phyloP scores from a whole-genome alignment of 2,113 vertebrate species.

The Microtus pennsylvanicus region DNA sequence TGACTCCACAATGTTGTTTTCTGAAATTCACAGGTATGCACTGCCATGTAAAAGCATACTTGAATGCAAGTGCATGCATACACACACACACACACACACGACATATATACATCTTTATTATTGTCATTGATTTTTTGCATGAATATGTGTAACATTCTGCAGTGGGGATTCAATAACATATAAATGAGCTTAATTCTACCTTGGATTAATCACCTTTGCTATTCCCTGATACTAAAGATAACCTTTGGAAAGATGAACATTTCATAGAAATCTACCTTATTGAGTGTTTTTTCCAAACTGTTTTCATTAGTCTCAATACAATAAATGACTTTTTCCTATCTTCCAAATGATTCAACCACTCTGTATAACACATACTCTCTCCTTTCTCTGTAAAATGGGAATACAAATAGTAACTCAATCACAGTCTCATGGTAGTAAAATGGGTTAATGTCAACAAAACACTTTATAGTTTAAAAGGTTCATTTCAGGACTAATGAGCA shows the following conservation, averaged over 20 bases:
- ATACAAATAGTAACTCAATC: slow-evolving; percentile 59
- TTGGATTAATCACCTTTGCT: not conserved
- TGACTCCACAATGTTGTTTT: not conserved
- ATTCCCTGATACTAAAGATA: not conserved
- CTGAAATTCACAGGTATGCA: not conserved
- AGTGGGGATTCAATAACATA: not conserved
- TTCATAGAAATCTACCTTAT: not conserved
- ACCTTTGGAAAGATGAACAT: not conserved
- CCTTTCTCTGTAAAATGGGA: slow-evolving; percentile 32
- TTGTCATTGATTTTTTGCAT: not conserved
- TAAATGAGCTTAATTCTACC: not conserved
- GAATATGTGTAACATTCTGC: not conserved
- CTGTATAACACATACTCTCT: not conserved
- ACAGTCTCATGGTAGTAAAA: slow-evolving; percentile 14
- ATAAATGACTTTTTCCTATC: slow-evolving; percentile 4
- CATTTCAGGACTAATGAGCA: slow-evolving; percentile 54
- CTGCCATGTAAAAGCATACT: not conserved
- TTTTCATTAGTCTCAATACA: not conserved
- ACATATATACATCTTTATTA: not conserved
- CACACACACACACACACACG: no score
- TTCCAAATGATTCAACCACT: slow-evolving; percentile 8
- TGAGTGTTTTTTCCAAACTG: not conserved
- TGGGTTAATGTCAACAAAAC: slow-evolving; percentile 59
- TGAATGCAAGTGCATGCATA: not conserved
- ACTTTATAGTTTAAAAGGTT: slow-evolving; percentile 50